These are phyloP conservation scores for Oryzias celebensis DNA, from an alignment of 2,113 vertebrate species.

Conservation along the genomic window DNA sequence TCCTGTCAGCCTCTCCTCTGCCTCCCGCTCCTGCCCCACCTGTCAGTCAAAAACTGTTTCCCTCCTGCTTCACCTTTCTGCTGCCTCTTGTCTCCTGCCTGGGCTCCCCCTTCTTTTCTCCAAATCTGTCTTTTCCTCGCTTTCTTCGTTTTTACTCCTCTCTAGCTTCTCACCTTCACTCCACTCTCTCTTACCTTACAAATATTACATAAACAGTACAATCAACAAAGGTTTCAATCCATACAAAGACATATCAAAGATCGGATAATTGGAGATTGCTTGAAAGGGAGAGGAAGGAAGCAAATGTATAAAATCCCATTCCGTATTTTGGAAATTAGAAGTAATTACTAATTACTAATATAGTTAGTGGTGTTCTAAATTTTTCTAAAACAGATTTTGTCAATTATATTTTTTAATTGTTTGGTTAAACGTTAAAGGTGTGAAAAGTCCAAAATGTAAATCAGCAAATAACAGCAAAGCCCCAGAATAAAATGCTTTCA, in stretches of 20 bases:
- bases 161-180: conserved; percentile 4
- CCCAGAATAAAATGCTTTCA: neutral
- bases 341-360: too few species aligned
- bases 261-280: too few species aligned
- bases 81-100: conserved; percentile 41
- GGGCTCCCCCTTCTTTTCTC: conserved; percentile 33
- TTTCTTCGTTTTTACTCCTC: conserved; percentile 2
- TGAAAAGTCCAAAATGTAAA: neutral
- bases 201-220: too few species aligned
- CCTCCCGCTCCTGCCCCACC: conserved; percentile 48
- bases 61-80: conserved; percentile 50
- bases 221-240: too few species aligned
- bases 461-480: neutral
- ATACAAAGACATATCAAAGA: too few species aligned
- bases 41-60: conserved; percentile 71
- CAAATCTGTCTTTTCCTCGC: conserved; percentile 6
- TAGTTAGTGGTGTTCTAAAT: too few species aligned
- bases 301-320: too few species aligned
- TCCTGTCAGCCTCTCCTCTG: conserved; percentile 64
- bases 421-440: neutral
- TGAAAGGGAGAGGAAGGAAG: too few species aligned
- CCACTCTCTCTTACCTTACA: neutral
- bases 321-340: too few species aligned
- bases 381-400: too few species aligned
- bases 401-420: too few species aligned